A percentile compares a stretch with the other conserved stretches of the same genome.
Conservation (phyloP, 2,797 vertebrate species). For the Hyperoplus lanceolatus region DNA sequence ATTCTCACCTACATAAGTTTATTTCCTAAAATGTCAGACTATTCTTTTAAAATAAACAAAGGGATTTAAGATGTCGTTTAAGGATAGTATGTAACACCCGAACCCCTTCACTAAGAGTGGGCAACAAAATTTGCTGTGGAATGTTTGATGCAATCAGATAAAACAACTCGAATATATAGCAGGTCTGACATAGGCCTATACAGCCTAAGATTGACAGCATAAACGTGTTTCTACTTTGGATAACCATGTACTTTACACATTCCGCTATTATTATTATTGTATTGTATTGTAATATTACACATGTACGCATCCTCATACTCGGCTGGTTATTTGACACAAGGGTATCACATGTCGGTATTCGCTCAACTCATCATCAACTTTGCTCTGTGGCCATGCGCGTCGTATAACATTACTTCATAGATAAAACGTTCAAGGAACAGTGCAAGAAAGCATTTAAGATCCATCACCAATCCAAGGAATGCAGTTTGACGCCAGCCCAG, state of each 20-base stretch:
- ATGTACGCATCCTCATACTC: background rate
- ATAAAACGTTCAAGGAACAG: conserved; percentile 31
- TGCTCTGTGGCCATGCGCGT: conserved; percentile 37
- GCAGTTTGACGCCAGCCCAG: background rate
- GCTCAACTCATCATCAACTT: conserved; percentile 21
- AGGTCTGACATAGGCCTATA: conserved; percentile 9
- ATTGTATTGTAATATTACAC: no score
- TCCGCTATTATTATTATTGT: background rate
- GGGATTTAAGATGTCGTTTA: conserved; percentile 8
- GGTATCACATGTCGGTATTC: background rate
- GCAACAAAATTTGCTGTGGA: conserved; percentile 20
- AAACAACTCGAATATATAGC: conserved; percentile 25
- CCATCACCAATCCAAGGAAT: background rate
- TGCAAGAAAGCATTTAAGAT: conserved; percentile 47
- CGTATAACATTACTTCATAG: conserved; percentile 36
- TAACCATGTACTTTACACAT: background rate
- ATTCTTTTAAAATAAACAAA: background rate
- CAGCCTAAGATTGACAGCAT: conserved; percentile 19
- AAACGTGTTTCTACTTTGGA: conserved; percentile 13
- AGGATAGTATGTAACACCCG: background rate
- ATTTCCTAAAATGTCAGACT: conserved; percentile 5
- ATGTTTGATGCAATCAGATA: conserved; percentile 29
- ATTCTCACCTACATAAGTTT: background rate
- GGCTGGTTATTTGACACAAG: conserved; percentile 5
- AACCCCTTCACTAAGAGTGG: background rate